Evolutionary conservation across 2,888 invertebrate genomes (phyloP).

Genomic region (Smittia sp.): DNA sequence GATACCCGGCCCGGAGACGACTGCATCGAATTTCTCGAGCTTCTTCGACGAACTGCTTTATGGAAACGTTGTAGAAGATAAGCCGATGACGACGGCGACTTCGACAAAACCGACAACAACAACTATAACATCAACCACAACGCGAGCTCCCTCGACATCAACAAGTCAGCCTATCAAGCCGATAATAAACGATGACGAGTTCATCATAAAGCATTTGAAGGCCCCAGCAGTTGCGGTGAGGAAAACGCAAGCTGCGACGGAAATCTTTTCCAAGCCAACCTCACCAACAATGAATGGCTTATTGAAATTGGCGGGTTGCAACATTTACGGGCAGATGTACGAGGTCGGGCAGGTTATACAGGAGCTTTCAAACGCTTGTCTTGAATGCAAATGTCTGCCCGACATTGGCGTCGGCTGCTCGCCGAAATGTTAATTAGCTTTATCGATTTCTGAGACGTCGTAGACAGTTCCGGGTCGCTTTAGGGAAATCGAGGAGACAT

Average conservation of each 20-base stretch:
- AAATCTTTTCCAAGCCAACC: conserved; percentile 44
- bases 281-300: conserved; percentile 53
- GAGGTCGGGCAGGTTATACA: conserved; percentile 76
- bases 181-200: conserved; percentile 35
- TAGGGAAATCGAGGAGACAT: no score
- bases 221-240: conserved; percentile 39
- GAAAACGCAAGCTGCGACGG: conserved; percentile 42
- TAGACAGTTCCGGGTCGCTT: no score
- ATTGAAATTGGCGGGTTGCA: conserved; percentile 80
- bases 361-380: conserved; percentile 77
- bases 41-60: conserved; percentile 28
- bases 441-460: not conserved
- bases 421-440: conserved; percentile 9
- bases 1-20: conserved; percentile 22
- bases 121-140: conserved; percentile 42
- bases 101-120: conserved; percentile 41
- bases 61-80: conserved; percentile 20
- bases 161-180: conserved; percentile 23
- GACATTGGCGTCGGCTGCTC: conserved; percentile 79
- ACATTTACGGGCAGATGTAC: conserved; percentile 87
- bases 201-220: conserved; percentile 30
- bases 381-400: conserved; percentile 77
- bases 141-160: conserved; percentile 35
- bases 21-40: conserved; percentile 30
- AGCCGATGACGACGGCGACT: conserved; percentile 23